phyloP scores from a whole-genome alignment of 2,113 vertebrate species.

The Eretmochelys imbricata region DNA sequence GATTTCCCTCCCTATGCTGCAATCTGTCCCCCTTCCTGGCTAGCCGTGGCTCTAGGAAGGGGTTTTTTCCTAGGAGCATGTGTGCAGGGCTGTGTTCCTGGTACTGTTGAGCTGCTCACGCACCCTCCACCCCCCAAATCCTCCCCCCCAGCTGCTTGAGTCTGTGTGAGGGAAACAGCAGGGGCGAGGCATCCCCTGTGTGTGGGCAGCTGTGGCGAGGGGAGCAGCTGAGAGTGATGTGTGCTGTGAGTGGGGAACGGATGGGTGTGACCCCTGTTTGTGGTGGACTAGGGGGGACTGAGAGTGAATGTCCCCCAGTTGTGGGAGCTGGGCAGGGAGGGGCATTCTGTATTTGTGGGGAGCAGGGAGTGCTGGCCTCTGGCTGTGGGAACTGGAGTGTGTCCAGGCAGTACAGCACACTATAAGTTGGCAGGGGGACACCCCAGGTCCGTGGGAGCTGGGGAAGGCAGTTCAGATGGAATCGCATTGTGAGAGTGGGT shows the following conservation, averaged over 20 bases:
- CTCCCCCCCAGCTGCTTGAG: too few species aligned
- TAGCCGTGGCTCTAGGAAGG: background rate
- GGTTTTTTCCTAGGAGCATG: too few species aligned
- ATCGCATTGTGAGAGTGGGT: background rate
- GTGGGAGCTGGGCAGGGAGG: too few species aligned
- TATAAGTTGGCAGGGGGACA: background rate
- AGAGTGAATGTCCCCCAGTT: background rate
- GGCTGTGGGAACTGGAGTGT: background rate
- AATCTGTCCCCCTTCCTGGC: too few species aligned
- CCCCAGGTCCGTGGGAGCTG: background rate
- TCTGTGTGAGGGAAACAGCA: too few species aligned
- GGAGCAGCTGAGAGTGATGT: background rate
- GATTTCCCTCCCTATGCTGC: background rate
- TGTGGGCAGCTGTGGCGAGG: background rate
- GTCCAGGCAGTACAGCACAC: background rate
- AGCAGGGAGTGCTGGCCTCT: too few species aligned
- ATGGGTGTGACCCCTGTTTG: background rate
- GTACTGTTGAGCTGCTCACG: too few species aligned
- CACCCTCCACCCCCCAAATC: too few species aligned
- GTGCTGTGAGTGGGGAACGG: background rate
- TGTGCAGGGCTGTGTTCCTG: too few species aligned
- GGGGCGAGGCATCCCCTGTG: rapidly evolving
- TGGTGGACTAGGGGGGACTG: background rate
- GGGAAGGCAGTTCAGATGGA: background rate
- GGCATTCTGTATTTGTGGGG: too few species aligned